phyloP scores from a whole-genome alignment of 1,140 invertebrate genomes.

The Scaptodrosophila lebanonensis region DNA sequence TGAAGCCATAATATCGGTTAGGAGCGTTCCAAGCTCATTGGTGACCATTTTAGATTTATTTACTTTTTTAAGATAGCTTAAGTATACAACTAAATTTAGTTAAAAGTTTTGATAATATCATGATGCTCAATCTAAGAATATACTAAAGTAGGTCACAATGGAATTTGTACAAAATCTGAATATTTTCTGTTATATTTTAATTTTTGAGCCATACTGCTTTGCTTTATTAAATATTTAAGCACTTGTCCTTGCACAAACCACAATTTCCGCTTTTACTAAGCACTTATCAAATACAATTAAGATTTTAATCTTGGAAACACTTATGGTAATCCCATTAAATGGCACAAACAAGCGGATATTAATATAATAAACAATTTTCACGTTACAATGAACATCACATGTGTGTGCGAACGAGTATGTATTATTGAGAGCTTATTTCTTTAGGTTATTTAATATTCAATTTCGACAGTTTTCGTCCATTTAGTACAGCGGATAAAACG shows the following conservation, averaged over 20 bases:
- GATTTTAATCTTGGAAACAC: conserved; percentile 45
- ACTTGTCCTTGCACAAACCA: conserved; percentile 23
- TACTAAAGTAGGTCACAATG: too few relatives aligned
- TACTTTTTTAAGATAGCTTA: too few relatives aligned
- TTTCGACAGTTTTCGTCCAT: conserved; percentile 34
- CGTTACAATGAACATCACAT: conserved; percentile 9
- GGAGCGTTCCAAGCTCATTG: too few relatives aligned
- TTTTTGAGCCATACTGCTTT: conserved; percentile 1
- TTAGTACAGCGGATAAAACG: conserved; percentile 25
- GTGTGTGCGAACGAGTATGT: conserved; percentile 7
- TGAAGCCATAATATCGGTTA: too few relatives aligned
- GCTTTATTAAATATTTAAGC: conserved; percentile 27
- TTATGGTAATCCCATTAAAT: conserved; percentile 51
- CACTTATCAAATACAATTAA: conserved; percentile 41
- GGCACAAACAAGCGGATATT: conserved; percentile 59
- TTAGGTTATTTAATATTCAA: conserved; percentile 57
- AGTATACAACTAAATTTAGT: too few relatives aligned
- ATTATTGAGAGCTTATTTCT: too few relatives aligned
- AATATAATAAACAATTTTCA: conserved; percentile 61
- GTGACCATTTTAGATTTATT: too few relatives aligned
- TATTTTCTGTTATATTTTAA: too few relatives aligned
- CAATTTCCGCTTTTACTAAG: conserved; percentile 48
- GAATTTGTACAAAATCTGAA: too few relatives aligned
- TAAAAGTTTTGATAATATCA: too few relatives aligned
- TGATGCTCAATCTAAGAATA: too few relatives aligned